Base-by-base conservation (phyloP, 2,113 vertebrate species). In the Neodontobutis hainanensis region DNA sequence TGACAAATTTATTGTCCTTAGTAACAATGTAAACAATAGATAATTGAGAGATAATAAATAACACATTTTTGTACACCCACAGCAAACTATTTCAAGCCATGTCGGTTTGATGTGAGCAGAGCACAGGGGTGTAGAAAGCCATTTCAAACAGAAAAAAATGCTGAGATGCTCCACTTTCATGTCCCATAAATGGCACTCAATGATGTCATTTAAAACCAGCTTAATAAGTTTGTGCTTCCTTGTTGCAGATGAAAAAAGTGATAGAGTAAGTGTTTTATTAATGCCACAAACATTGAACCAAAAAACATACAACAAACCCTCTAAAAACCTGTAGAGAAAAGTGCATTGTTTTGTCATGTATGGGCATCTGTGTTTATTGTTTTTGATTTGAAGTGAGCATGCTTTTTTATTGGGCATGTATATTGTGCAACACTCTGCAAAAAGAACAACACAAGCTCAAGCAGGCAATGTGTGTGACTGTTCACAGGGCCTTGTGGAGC, bases 11-110 rank as follows among this genome's bases (percentile, higher is more conserved):
- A 92, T 94, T 90, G 92, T 91, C 89, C 94, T 82, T 97, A 93
- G 96, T 92, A 96, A 98, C 95, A 83, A 90, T 90, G 88, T 90
- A 96, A 96, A 97, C 92, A 95, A 91, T 88, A 92, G 91, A 93
- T 94, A 94, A 93, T 89, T 91, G 85, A 78, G 65, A 75, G 83
- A 78, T 92, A 90, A 92, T 88, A 92, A 88, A 89, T 81, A 86
- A 86, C 90, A 92, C 88, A 90, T 91, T 92, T 86, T 85, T 52
- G 75, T 76, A 57, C 66, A 66, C 19, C 50, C 53, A 60, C 45
- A 66, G 46, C 58, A 40, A 77, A 58, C 43, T 42, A 46, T 79
- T 68, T 73, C 75, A 70, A 75, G 38, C 59, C 49, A 60, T 43
- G n/a, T 75, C 69, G 76, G 70, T 79, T 67, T 73, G 75, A 86